Conservation (phyloP, 2,888 invertebrate species). For the Mythimna loreyi region DNA sequence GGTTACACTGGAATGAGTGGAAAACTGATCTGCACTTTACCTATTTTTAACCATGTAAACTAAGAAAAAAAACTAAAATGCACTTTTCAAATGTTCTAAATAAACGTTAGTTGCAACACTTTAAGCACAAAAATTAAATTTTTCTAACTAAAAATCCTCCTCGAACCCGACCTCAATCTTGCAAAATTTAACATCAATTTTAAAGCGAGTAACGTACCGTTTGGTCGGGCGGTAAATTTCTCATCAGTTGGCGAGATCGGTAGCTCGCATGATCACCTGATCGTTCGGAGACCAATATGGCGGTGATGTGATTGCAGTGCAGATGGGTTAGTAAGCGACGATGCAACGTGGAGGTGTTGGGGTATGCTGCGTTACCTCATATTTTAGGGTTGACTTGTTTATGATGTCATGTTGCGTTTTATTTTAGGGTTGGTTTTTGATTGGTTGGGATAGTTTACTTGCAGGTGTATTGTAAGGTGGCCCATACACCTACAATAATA, state of each 20-base stretch:
- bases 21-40: too few species aligned
- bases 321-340: constrained; percentile 55
- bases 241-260: constrained; percentile 77
- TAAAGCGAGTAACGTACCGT: constrained; percentile 73
- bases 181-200: constrained; percentile 59
- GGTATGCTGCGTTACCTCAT: constrained; percentile 19
- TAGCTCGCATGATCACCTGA: constrained; percentile 70
- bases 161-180: constrained; percentile 38
- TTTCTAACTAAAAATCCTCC: constrained; percentile 23
- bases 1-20: too few species aligned
- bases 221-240: constrained; percentile 86
- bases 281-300: constrained; percentile 53
- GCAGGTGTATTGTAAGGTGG: too few species aligned
- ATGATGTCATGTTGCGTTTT: constrained; percentile 6
- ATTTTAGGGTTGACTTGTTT: constrained; percentile 7
- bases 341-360: constrained; percentile 25
- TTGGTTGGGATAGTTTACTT: not conserved
- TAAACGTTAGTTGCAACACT: not conserved
- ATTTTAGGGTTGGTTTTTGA: not conserved
- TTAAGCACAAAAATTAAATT: not conserved
- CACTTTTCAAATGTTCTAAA: not conserved
- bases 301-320: constrained; percentile 68
- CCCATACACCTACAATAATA: too few species aligned
- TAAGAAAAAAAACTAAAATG: too few species aligned
- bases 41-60: too few species aligned